Evolutionary conservation across 2,113 vertebrate genomes (phyloP).

Genomic region (Stegostoma tigrinum): DNA sequence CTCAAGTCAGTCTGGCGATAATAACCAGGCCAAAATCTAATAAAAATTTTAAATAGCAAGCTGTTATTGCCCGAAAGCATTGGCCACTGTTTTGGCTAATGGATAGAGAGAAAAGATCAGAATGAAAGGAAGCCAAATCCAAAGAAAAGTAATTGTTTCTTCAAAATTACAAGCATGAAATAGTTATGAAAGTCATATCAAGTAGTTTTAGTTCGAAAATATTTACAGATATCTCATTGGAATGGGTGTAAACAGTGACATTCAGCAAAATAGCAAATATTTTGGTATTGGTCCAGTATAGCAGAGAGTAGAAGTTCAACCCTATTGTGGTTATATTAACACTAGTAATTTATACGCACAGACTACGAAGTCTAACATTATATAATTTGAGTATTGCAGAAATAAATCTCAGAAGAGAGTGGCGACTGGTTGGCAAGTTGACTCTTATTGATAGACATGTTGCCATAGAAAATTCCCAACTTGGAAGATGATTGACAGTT

Average conservation of each 20-base stretch:
- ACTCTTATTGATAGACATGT: no score
- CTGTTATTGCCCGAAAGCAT: neutral
- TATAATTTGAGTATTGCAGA: no score
- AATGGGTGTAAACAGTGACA: neutral
- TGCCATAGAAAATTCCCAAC: no score
- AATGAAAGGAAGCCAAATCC: neutral
- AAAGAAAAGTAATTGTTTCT: neutral
- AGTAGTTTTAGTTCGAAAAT: neutral
- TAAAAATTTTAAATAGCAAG: neutral
- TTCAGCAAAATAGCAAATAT: neutral
- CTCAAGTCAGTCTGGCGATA: neutral
- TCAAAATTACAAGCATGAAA: neutral
- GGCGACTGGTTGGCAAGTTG: no score
- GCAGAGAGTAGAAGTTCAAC: neutral
- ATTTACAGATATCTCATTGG: neutral
- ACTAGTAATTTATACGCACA: no score
- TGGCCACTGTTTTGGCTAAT: neutral
- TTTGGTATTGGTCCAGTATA: neutral
- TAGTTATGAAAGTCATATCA: neutral
- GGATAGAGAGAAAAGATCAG: neutral
- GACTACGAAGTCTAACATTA: no score
- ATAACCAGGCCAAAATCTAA: neutral
- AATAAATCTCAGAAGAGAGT: no score
- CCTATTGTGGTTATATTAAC: no score
- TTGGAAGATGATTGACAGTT: no score